phyloP scores from a whole-genome alignment of 2,888 invertebrate species.

The Encarsia formosa region DNA sequence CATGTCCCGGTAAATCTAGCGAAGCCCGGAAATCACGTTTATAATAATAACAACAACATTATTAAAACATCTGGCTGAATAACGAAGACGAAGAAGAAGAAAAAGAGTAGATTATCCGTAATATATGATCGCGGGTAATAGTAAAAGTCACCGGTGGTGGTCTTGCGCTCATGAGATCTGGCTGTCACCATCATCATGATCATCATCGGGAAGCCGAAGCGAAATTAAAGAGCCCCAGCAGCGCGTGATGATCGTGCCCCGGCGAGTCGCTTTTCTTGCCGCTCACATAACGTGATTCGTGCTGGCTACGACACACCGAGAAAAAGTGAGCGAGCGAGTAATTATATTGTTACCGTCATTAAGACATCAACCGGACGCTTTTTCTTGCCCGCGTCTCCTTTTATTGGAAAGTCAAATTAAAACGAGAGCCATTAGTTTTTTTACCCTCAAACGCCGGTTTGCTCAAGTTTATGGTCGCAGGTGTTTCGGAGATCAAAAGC shows the following conservation, averaged over 20 bases:
- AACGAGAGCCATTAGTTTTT: too few relatives aligned
- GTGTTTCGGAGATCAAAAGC: constrained; percentile 10
- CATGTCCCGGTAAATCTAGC: too few relatives aligned
- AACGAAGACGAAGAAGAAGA: too few relatives aligned
- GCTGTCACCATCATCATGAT: neutral
- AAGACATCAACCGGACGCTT: constrained; percentile 29
- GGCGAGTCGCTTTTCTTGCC: too few relatives aligned
- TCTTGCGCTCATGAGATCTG: neutral
- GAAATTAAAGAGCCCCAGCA: too few relatives aligned
- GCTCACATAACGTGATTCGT: too few relatives aligned
- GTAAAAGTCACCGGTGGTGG: neutral
- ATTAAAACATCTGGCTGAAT: too few relatives aligned
- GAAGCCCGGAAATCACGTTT: too few relatives aligned
- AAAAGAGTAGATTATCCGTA: neutral
- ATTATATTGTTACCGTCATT: constrained; percentile 35
- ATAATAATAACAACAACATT: too few relatives aligned
- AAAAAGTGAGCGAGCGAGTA: constrained; percentile 24
- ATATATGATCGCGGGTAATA: neutral
- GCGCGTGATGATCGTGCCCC: too few relatives aligned
- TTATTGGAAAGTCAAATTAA: neutral
- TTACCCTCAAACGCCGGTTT: neutral
- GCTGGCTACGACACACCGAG: constrained; percentile 3
- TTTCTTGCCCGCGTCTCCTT: neutral
- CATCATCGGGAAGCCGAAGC: too few relatives aligned
- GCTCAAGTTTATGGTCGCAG: constrained; percentile 1